A percentile compares a stretch with the other conserved stretches of the same genome.
Evolutionary conservation across 2,113 vertebrate species (phyloP).

Genomic region (Nanorana parkeri): DNA sequence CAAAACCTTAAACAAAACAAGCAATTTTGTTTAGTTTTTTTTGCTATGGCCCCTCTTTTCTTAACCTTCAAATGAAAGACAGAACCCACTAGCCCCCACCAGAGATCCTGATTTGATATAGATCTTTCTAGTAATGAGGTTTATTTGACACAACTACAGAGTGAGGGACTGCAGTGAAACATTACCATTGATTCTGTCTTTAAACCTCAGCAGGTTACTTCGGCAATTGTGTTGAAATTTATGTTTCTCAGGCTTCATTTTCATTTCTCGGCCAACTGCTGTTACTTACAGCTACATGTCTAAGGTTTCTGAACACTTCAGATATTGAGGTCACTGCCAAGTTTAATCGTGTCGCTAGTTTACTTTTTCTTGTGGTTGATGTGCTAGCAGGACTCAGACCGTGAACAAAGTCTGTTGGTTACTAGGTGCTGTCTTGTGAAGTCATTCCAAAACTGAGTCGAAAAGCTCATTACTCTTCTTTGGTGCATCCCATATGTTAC

Average conservation of each 20-base stretch:
- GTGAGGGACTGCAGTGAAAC: constrained; percentile 33
- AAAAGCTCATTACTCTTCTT: too few species aligned
- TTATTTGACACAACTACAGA: constrained; percentile 21
- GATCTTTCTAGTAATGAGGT: constrained; percentile 45
- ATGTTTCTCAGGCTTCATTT: constrained; percentile 60
- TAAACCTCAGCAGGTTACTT: constrained; percentile 43
- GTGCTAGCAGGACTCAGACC: too few species aligned
- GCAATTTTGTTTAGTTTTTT: too few species aligned
- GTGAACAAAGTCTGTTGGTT: too few species aligned
- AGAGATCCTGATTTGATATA: not conserved
- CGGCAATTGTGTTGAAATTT: constrained; percentile 35
- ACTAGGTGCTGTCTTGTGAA: too few species aligned
- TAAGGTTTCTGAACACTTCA: not conserved
- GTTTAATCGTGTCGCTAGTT: not conserved
- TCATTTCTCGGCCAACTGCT: constrained; percentile 51
- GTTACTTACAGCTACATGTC: not conserved
- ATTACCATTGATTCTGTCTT: constrained; percentile 35
- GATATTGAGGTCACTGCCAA: constrained; percentile 11
- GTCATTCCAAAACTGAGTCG: too few species aligned
- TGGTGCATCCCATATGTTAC: too few species aligned
- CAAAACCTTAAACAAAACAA: not conserved
- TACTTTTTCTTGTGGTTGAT: not conserved
- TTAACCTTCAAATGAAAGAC: constrained; percentile 37
- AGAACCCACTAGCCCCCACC: not conserved
- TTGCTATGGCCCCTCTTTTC: not conserved